These are phyloP conservation scores for Eulithis testata DNA, from an alignment of 2,888 invertebrate species.

Conservation along the genomic window DNA sequence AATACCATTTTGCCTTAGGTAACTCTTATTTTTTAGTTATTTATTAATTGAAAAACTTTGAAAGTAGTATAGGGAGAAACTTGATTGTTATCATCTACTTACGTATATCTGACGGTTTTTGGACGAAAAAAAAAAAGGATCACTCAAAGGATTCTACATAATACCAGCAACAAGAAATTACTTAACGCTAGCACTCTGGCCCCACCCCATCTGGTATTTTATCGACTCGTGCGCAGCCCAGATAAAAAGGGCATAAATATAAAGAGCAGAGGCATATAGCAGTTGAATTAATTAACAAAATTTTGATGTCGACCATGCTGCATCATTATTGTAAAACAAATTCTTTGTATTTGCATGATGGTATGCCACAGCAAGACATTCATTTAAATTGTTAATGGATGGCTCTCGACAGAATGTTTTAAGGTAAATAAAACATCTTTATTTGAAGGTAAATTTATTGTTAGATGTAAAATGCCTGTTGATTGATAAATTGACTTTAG, in stretches of 20 bases:
- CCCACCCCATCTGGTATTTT: slow-evolving; percentile 62
- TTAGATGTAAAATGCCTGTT: slow-evolving; percentile 8
- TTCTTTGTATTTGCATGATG: slow-evolving; percentile 60
- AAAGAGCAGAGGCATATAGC: slow-evolving; percentile 72
- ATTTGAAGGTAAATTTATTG: slow-evolving; percentile 32
- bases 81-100: no score
- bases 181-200: slow-evolving; percentile 35
- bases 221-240: slow-evolving; percentile 75
- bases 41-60: no score
- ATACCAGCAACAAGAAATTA: not conserved
- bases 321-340: slow-evolving; percentile 71
- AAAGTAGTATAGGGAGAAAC: no score
- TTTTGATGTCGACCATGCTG: slow-evolving; percentile 65
- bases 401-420: slow-evolving; percentile 35
- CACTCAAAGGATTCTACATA: no score
- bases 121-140: no score
- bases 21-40: no score
- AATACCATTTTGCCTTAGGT: no score
- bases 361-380: slow-evolving; percentile 48
- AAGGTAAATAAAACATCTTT: slow-evolving; percentile 39
- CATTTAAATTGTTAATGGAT: slow-evolving; percentile 38
- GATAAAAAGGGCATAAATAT: slow-evolving; percentile 77
- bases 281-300: slow-evolving; percentile 80
- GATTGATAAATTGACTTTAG: slow-evolving; percentile 22
- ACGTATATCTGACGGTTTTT: no score